phyloP scores from a whole-genome alignment of 1,140 invertebrate species.

The Hyposmocoma kahamanoa region DNA sequence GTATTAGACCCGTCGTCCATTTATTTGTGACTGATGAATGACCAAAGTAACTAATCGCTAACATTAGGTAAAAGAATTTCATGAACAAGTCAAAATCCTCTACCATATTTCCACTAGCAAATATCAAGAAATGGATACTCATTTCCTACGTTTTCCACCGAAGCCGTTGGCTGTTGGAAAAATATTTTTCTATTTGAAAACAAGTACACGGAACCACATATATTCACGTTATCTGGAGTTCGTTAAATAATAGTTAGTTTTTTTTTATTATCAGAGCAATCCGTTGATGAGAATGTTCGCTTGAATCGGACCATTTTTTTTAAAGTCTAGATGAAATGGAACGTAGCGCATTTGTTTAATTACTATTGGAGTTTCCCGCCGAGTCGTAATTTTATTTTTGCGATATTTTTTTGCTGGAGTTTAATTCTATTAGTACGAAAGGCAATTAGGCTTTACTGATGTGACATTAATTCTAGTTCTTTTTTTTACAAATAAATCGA shows the following conservation, averaged over 20 bases:
- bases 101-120: too few relatives aligned
- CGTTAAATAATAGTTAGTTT: conserved; percentile 54
- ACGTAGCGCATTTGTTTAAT: conserved; percentile 24
- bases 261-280: conserved; percentile 41
- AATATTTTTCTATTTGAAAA: conserved; percentile 63
- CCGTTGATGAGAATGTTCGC: conserved; percentile 27
- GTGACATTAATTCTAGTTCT: too few relatives aligned
- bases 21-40: too few relatives aligned
- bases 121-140: too few relatives aligned
- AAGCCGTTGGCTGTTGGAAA: conserved; percentile 35
- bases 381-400: too few relatives aligned
- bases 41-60: too few relatives aligned
- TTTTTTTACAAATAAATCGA: too few relatives aligned
- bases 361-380: conserved; percentile 7
- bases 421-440: too few relatives aligned
- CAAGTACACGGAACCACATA: conserved; percentile 57
- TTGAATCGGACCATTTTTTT: conserved; percentile 21
- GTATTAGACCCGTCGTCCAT: too few relatives aligned
- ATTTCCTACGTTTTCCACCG: conserved; percentile 17
- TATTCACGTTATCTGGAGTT: conserved; percentile 60
- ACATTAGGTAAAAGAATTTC: too few relatives aligned
- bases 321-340: conserved; percentile 29
- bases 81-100: too few relatives aligned
- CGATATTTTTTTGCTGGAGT: neutral
- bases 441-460: too few relatives aligned